A percentile compares a stretch with the other conserved stretches of the same genome.
Evolutionary conservation across 2,113 vertebrate species (phyloP).

Genomic region (Canis aureus): DNA sequence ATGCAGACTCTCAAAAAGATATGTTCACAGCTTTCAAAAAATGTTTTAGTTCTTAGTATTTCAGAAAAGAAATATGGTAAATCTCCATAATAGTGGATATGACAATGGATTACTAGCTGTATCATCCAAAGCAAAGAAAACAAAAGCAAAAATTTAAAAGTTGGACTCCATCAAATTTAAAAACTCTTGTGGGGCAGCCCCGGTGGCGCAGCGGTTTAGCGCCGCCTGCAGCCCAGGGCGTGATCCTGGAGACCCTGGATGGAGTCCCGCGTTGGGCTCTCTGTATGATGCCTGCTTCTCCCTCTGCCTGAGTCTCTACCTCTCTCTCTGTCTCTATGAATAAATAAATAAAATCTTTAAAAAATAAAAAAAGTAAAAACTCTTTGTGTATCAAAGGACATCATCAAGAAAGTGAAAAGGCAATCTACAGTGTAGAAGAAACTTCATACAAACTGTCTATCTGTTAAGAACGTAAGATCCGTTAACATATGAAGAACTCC

Average conservation of each 20-base stretch:
- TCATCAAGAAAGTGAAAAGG: neutral
- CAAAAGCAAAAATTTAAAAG: conserved; percentile 2
- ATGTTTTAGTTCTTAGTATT: neutral
- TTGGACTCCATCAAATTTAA: neutral
- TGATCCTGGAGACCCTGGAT: too few relatives aligned
- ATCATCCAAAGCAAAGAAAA: neutral
- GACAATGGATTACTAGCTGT: neutral
- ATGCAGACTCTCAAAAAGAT: neutral
- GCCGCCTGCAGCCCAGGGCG: too few relatives aligned
- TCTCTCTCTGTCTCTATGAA: too few relatives aligned
- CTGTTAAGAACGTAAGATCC: neutral
- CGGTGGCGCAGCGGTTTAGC: too few relatives aligned
- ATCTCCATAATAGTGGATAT: neutral
- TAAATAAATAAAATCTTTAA: too few relatives aligned
- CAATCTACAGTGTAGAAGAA: neutral
- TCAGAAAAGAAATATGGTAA: conserved; percentile 26
- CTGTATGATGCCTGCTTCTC: too few relatives aligned
- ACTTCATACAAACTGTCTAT: neutral
- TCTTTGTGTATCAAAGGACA: neutral
- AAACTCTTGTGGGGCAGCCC: neutral
- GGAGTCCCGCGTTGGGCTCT: too few relatives aligned
- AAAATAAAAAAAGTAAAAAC: neutral
- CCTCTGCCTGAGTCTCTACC: too few relatives aligned
- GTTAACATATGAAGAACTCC: neutral
- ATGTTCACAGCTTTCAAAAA: neutral